phyloP scores from a whole-genome alignment of 1,140 invertebrate species.

The Spodoptera litura region DNA sequence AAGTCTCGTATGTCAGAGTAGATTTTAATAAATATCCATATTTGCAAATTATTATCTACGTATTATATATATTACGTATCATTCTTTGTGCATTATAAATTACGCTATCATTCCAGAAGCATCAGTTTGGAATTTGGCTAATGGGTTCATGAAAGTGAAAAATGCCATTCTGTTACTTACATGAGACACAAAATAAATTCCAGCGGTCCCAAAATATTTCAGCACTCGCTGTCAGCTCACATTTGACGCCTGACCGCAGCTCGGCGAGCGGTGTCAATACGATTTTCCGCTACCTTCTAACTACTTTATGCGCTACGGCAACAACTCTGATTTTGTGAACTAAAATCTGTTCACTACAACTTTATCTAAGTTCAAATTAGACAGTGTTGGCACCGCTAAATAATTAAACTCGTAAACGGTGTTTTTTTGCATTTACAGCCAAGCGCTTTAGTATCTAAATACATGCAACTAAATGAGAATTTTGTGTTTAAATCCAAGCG shows the following conservation, averaged over 20 bases:
- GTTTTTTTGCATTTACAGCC: slow-evolving; percentile 17
- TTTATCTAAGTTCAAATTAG: slow-evolving; percentile 28
- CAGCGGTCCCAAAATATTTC: background rate
- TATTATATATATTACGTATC: too few species aligned
- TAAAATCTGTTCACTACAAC: slow-evolving; percentile 31
- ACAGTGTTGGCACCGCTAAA: slow-evolving; percentile 17
- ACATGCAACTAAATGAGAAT: background rate
- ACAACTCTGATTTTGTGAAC: slow-evolving; percentile 19
- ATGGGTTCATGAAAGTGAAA: background rate
- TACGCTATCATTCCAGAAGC: too few species aligned
- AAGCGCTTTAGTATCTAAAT: slow-evolving; percentile 8
- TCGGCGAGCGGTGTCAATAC: slow-evolving; percentile 47
- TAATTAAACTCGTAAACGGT: slow-evolving; percentile 6
- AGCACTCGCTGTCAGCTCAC: slow-evolving; percentile 22
- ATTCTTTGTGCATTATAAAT: too few species aligned
- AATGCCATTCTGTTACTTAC: background rate
- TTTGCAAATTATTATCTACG: too few species aligned
- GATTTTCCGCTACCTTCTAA: slow-evolving; percentile 44
- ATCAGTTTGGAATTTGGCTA: too few species aligned
- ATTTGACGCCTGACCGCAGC: slow-evolving; percentile 16
- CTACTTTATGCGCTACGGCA: slow-evolving; percentile 36
- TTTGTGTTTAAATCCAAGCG: slow-evolving; percentile 6
- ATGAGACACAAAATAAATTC: slow-evolving; percentile 21
- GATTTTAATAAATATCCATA: too few species aligned
- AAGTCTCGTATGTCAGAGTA: too few species aligned